Conservation (phyloP, 2,888 invertebrate species). For the Hoplodrina ambigua region DNA sequence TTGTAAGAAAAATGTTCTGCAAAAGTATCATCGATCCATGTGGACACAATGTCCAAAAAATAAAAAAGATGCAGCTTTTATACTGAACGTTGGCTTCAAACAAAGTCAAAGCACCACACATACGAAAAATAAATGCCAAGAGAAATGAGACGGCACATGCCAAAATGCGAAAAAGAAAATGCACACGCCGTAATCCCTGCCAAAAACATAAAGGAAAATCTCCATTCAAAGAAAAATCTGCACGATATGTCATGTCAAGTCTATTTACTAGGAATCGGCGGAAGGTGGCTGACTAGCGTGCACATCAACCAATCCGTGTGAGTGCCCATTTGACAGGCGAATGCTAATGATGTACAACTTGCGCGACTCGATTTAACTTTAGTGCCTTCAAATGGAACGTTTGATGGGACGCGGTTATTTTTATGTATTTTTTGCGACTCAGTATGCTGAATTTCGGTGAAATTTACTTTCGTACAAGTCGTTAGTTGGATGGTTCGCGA, state of each 20-base stretch:
- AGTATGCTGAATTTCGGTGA: slow-evolving; percentile 28
- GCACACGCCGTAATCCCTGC: slow-evolving; percentile 21
- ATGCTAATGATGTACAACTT: slow-evolving; percentile 81
- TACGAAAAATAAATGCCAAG: slow-evolving; percentile 26
- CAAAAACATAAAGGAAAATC: slow-evolving; percentile 46
- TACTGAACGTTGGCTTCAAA: background rate
- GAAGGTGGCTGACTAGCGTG: slow-evolving; percentile 68
- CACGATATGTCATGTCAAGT: slow-evolving; percentile 73
- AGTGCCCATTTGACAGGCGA: slow-evolving; percentile 84
- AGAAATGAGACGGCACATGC: slow-evolving; percentile 13
- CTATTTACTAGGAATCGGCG: slow-evolving; percentile 56
- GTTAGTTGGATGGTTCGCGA: slow-evolving; percentile 34
- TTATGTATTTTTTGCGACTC: slow-evolving; percentile 52
- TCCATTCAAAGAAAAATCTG: slow-evolving; percentile 48
- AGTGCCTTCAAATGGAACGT: slow-evolving; percentile 54
- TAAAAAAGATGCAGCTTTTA: background rate
- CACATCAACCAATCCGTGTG: slow-evolving; percentile 73
- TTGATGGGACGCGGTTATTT: slow-evolving; percentile 52
- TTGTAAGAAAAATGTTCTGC: background rate
- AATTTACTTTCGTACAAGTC: slow-evolving; percentile 38
- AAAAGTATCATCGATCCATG: background rate
- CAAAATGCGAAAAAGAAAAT: slow-evolving; percentile 32
- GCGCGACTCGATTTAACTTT: slow-evolving; percentile 67
- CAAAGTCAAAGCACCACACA: slow-evolving; percentile 6
- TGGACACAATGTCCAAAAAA: background rate